phyloP scores from a whole-genome alignment of 2,888 invertebrate species.

The Xanthia icteritia region DNA sequence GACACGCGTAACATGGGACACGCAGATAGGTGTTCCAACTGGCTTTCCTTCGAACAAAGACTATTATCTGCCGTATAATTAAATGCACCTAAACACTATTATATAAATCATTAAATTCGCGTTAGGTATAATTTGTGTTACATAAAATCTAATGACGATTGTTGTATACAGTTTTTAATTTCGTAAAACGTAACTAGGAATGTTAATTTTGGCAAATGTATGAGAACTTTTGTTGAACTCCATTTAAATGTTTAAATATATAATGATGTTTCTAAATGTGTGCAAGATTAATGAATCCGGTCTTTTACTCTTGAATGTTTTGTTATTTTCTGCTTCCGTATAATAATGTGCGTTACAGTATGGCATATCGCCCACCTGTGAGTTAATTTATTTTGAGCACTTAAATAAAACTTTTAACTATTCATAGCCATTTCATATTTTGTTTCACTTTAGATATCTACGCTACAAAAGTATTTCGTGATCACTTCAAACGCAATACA shows the following conservation, averaged over 20 bases:
- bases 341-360: conserved; percentile 3
- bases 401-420: conserved; percentile 8
- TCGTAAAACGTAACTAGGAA: conserved; percentile 55
- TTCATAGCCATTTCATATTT: conserved; percentile 27
- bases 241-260: conserved; percentile 5
- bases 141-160: conserved; percentile 65
- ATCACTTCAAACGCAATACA: conserved; percentile 45
- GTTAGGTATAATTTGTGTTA: conserved; percentile 66
- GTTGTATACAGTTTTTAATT: conserved; percentile 60
- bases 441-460: conserved; percentile 47
- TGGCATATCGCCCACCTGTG: conserved; percentile 12
- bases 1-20: conserved; percentile 51
- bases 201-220: conserved; percentile 44
- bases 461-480: conserved; percentile 53
- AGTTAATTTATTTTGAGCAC: conserved; percentile 9
- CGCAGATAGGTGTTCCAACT: conserved; percentile 39
- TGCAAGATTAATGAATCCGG: not conserved
- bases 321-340: conserved; percentile 1
- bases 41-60: conserved; percentile 63
- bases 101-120: conserved; percentile 67
- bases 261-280: conserved; percentile 12
- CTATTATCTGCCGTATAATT: conserved; percentile 62
- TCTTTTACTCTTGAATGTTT: conserved; percentile 14
- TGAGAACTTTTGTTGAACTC: conserved; percentile 34
- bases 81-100: conserved; percentile 57